Conservation (phyloP, 2,797 vertebrate genomes). For the Borostomias antarcticus region DNA sequence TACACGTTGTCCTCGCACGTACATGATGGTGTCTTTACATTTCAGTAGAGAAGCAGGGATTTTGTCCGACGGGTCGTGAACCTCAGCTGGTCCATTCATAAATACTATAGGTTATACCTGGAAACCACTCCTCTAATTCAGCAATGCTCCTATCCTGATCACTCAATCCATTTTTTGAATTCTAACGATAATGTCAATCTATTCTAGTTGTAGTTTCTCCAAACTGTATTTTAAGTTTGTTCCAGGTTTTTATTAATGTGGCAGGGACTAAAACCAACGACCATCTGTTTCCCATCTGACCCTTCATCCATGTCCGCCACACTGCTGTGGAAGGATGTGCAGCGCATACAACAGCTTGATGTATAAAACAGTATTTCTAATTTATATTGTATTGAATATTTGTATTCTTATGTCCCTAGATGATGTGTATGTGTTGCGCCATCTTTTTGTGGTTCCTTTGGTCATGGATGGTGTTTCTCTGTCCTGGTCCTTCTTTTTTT, state of each 20-base stretch:
- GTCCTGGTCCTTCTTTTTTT: slow-evolving; percentile 22
- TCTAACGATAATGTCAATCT: not conserved
- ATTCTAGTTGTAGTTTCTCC: not conserved
- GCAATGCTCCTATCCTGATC: not conserved
- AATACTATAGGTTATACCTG: not conserved
- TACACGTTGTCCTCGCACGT: not conserved
- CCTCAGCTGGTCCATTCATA: not conserved
- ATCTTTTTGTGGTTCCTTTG: slow-evolving; percentile 50
- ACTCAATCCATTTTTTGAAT: not conserved
- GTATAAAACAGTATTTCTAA: slow-evolving; percentile 96
- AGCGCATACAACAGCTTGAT: slow-evolving; percentile 81
- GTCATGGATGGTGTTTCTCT: slow-evolving; percentile 36
- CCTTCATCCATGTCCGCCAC: slow-evolving; percentile 74
- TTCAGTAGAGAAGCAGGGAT: slow-evolving; percentile 41
- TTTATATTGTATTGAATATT: slow-evolving; percentile 92
- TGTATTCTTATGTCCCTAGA: slow-evolving; percentile 77
- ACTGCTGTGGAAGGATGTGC: slow-evolving; percentile 78
- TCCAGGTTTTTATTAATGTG: slow-evolving; percentile 6
- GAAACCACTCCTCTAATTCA: not conserved
- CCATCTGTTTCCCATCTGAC: slow-evolving; percentile 38
- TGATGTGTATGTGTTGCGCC: slow-evolving; percentile 59
- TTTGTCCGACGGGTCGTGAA: not conserved
- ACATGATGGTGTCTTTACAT: not conserved
- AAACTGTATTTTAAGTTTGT: slow-evolving; percentile 9
- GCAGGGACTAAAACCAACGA: slow-evolving; percentile 19